These are phyloP conservation scores for Metallyticus violacea DNA, from an alignment of 2,888 invertebrate genomes.

Conservation along the genomic window DNA sequence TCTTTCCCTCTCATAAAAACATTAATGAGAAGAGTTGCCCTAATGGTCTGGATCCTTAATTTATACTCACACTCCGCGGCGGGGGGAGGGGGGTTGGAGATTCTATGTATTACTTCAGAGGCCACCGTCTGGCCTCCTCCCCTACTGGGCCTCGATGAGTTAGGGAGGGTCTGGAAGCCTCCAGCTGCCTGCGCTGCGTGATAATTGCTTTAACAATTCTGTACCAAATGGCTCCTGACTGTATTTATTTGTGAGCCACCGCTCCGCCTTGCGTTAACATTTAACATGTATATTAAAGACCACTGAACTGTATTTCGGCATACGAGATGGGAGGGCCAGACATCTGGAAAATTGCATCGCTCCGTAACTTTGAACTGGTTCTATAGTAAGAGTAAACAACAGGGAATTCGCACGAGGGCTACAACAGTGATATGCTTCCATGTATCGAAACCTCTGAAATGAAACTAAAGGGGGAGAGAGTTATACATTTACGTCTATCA, in stretches of 20 bases:
- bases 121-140: no score
- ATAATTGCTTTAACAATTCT: background rate
- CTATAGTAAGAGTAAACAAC: no score
- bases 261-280: background rate
- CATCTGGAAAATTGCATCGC: background rate
- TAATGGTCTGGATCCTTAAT: background rate
- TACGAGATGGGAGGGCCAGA: background rate
- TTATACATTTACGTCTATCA: no score
- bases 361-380: no score
- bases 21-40: background rate
- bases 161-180: background rate
- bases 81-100: no score
- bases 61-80: background rate
- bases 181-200: background rate
- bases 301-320: background rate
- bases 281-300: background rate
- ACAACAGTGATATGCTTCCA: no score
- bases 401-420: no score
- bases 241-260: background rate
- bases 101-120: no score
- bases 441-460: no score
- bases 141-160: background rate
- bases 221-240: background rate
- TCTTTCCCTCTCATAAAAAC: no score
- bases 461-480: no score